These are phyloP conservation scores for Sebastolobus alascanus DNA, from an alignment of 2,797 vertebrate genomes.

Conservation along the genomic window DNA sequence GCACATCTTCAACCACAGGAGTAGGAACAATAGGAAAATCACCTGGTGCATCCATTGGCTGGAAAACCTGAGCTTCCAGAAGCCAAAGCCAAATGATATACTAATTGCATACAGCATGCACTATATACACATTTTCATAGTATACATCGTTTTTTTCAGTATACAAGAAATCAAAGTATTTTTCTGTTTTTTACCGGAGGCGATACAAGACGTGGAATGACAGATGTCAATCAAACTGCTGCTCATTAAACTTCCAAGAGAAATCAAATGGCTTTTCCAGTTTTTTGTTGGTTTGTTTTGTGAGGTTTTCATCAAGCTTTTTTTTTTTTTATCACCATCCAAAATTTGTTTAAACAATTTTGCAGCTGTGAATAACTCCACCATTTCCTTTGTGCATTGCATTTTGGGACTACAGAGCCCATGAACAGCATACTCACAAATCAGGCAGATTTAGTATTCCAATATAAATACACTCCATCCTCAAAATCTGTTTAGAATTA, in stretches of 20 bases:
- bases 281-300: conserved; percentile 10
- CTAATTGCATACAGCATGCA: not conserved
- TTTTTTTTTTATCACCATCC: not conserved
- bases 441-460: not conserved
- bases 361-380: not conserved
- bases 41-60: not conserved
- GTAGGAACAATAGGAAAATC: conserved; percentile 1
- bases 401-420: not conserved
- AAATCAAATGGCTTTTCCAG: not conserved
- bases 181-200: not conserved
- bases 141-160: not conserved
- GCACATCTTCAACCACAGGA: not conserved
- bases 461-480: not conserved
- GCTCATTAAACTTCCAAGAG: conserved; percentile 11
- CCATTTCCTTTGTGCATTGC: not conserved
- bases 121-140: not conserved
- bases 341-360: not conserved
- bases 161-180: not conserved
- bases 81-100: not conserved
- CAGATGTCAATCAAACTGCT: conserved; percentile 12
- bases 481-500: conserved; percentile 18
- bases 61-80: not conserved
- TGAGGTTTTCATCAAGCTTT: not conserved
- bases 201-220: not conserved
- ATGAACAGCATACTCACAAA: conserved; percentile 5